These are phyloP conservation scores for Megamerina dolium DNA, from an alignment of 2,888 invertebrate species.

Conservation along the genomic window DNA sequence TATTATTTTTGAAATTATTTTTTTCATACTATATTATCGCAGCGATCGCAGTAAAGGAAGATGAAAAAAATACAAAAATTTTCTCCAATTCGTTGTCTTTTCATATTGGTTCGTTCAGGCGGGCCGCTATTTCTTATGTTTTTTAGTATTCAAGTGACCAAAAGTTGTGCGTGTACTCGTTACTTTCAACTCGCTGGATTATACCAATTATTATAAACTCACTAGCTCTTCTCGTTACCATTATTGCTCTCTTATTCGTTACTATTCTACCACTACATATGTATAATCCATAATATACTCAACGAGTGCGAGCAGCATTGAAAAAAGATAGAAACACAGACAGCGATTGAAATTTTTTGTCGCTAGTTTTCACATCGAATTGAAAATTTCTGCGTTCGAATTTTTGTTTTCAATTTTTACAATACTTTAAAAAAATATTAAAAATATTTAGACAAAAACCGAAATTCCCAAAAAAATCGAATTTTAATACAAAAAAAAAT, in stretches of 20 bases:
- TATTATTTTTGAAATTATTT: too few species aligned
- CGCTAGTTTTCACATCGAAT: constrained; percentile 45
- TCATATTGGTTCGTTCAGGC: too few species aligned
- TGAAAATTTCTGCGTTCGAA: constrained; percentile 45
- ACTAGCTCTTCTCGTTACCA: constrained; percentile 9
- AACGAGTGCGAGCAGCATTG: constrained; percentile 43
- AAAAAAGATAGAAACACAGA: constrained; percentile 47
- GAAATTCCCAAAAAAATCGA: constrained; percentile 31
- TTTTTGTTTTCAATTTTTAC: constrained; percentile 34
- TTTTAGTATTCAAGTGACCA: too few species aligned
- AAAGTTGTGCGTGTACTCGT: too few species aligned
- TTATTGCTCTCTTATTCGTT: too few species aligned
- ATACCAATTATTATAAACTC: constrained; percentile 11
- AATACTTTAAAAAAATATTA: constrained; percentile 26
- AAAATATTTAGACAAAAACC: constrained; percentile 33
- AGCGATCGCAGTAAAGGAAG: too few species aligned
- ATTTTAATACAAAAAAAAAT: constrained; percentile 27
- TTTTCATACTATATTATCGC: too few species aligned
- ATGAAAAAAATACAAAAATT: too few species aligned
- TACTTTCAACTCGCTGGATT: constrained; percentile 6
- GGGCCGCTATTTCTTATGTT: too few species aligned
- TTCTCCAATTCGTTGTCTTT: too few species aligned
- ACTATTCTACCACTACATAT: constrained; percentile 26
- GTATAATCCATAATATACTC: too few species aligned
- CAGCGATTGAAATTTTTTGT: constrained; percentile 41